Conservation (phyloP, 2,113 vertebrate species). For the Aramus guarauna region DNA sequence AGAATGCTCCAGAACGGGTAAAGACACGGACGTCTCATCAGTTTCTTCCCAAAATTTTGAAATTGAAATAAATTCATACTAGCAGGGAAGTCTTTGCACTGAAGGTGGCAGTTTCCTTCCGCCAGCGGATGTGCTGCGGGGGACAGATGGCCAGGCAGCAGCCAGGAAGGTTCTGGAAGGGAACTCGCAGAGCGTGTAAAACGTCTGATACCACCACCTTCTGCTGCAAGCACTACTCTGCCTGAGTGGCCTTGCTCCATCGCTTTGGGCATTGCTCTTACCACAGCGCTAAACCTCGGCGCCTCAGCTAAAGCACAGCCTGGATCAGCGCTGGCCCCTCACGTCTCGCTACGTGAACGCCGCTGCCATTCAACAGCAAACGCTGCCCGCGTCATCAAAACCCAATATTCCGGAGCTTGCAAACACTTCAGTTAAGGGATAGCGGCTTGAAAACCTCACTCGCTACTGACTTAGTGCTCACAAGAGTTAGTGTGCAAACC, state of each 20-base stretch:
- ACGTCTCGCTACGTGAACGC: background rate
- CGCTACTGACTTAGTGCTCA: no score
- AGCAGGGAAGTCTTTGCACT: no score
- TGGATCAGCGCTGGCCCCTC: background rate
- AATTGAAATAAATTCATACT: background rate
- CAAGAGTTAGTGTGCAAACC: background rate
- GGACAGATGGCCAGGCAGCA: rapidly evolving
- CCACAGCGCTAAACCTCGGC: no score
- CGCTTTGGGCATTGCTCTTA: background rate
- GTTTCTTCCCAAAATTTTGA: background rate
- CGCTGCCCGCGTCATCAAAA: background rate
- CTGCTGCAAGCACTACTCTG: background rate
- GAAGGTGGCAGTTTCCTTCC: background rate
- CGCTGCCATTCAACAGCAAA: no score
- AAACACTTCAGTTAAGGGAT: background rate
- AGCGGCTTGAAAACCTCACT: background rate
- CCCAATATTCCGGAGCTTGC: background rate
- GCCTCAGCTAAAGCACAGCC: background rate
- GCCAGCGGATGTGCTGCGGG: rapidly evolving
- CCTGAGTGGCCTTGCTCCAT: rapidly evolving
- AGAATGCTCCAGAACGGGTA: rapidly evolving
- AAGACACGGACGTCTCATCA: rapidly evolving
- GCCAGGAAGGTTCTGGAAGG: rapidly evolving
- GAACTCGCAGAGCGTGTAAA: background rate
- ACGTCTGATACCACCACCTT: background rate